These are phyloP conservation scores for Egretta garzetta DNA, from an alignment of 2,113 vertebrate genomes.

Conservation along the genomic window DNA sequence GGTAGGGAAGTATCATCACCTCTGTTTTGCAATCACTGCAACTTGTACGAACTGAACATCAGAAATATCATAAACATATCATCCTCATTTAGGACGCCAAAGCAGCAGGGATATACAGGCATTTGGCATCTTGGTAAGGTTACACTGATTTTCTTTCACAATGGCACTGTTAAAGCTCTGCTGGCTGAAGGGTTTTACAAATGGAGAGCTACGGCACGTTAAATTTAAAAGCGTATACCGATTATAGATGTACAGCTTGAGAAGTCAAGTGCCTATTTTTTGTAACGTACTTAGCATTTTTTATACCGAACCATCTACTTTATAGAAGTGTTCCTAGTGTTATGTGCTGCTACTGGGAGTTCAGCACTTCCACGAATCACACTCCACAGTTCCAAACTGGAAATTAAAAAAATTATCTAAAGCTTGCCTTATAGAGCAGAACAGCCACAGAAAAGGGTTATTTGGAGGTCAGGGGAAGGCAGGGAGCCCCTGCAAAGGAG, in stretches of 20 bases:
- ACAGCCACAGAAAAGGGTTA: not conserved
- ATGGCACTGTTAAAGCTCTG: not conserved
- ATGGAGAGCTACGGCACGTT: not conserved
- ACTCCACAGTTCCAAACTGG: not conserved
- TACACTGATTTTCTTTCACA: not conserved
- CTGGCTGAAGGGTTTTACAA: not conserved
- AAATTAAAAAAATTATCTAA: not conserved
- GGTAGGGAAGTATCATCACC: not conserved
- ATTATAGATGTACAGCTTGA: not conserved
- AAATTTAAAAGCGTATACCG: not conserved
- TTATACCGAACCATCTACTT: not conserved
- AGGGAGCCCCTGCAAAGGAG: not conserved
- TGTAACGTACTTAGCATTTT: not conserved
- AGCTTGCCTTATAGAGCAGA: not conserved
- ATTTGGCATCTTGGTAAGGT: not conserved
- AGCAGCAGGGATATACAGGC: not conserved
- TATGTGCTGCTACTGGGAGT: not conserved
- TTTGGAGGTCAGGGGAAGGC: not conserved
- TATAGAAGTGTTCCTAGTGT: not conserved
- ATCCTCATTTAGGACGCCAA: not conserved
- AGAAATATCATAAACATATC: fast-evolving
- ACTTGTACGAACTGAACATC: not conserved
- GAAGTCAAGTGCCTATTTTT: no score
- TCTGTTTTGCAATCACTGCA: not conserved
- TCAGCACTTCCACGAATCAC: not conserved